A percentile compares a stretch with the other conserved stretches of the same genome.
Conservation (phyloP, 2,797 vertebrate genomes). For the Hafferia zeledoni region DNA sequence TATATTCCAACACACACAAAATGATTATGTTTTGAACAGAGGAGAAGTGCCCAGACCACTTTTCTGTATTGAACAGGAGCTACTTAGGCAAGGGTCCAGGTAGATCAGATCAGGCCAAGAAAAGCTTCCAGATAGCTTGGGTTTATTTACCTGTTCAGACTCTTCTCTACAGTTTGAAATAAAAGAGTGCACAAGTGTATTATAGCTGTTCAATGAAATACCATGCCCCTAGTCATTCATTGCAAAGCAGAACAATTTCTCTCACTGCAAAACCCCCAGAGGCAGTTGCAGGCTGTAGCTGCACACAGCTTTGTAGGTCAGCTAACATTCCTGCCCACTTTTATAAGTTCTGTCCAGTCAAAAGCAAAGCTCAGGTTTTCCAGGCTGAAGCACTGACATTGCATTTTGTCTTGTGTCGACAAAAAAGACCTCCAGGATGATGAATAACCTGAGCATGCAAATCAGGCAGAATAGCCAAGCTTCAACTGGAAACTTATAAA, state of each 20-base stretch:
- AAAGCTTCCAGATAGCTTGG: not conserved
- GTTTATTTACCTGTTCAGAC: not conserved
- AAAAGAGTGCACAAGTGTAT: not conserved
- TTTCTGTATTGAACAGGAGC: not conserved
- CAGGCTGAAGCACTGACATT: not conserved
- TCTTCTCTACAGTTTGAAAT: not conserved
- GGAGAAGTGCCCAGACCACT: not conserved
- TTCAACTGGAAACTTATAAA: not conserved
- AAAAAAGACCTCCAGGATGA: not conserved
- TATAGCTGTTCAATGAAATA: not conserved
- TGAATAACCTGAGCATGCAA: fast-evolving
- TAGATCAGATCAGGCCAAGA: not conserved
- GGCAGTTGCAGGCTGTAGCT: not conserved
- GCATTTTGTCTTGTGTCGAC: not conserved
- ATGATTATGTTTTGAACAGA: not conserved
- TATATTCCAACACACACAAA: not conserved
- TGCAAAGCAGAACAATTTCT: not conserved
- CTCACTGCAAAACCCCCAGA: not conserved
- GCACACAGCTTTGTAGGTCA: not conserved
- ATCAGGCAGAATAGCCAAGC: not conserved
- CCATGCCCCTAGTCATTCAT: not conserved
- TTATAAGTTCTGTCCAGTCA: not conserved
- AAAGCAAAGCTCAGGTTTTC: not conserved
- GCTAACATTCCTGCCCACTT: not conserved
- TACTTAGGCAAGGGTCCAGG: not conserved